A percentile compares a stretch with the other conserved stretches of the same genome.
These are phyloP conservation scores for Drosophila paracracens DNA, from an alignment of 2,888 invertebrate genomes.

Conservation along the genomic window DNA sequence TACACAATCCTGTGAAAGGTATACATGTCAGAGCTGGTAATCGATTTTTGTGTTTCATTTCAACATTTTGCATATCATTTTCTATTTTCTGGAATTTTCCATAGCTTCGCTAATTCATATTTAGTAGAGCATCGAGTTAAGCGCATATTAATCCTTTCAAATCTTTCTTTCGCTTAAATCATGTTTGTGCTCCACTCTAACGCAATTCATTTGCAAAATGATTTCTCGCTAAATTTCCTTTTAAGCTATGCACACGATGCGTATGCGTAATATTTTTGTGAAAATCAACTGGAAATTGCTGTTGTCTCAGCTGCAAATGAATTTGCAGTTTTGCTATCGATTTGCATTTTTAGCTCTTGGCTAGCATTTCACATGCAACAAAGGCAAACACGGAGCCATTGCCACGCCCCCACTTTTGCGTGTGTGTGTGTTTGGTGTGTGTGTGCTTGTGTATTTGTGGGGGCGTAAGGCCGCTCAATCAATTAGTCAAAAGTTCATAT, in stretches of 20 bases:
- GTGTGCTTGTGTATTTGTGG: constrained; percentile 1
- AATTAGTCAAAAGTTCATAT: constrained; percentile 65
- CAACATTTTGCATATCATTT: neutral
- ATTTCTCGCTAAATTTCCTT: neutral
- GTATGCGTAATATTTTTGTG: constrained; percentile 35
- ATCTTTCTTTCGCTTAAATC: neutral
- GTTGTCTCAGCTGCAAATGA: constrained; percentile 38
- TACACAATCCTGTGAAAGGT: neutral
- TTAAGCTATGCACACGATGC: constrained; percentile 6
- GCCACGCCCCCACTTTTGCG: constrained; percentile 18
- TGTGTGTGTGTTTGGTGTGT: constrained; percentile 5
- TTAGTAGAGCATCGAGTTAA: neutral
- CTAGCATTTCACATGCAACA: constrained; percentile 38
- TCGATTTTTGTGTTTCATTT: neutral
- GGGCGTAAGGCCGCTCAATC: constrained; percentile 54
- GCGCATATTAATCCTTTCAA: neutral
- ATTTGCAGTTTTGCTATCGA: constrained; percentile 35
- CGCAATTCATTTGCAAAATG: neutral
- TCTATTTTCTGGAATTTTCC: fast-evolving
- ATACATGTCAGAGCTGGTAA: neutral
- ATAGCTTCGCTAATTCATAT: neutral
- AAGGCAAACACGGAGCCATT: constrained; percentile 16
- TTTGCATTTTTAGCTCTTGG: constrained; percentile 36
- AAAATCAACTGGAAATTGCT: constrained; percentile 27
- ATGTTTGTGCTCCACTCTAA: constrained; percentile 4